Evolutionary conservation across 2,797 vertebrate genomes (phyloP).

Genomic region (Tapirus indicus): DNA sequence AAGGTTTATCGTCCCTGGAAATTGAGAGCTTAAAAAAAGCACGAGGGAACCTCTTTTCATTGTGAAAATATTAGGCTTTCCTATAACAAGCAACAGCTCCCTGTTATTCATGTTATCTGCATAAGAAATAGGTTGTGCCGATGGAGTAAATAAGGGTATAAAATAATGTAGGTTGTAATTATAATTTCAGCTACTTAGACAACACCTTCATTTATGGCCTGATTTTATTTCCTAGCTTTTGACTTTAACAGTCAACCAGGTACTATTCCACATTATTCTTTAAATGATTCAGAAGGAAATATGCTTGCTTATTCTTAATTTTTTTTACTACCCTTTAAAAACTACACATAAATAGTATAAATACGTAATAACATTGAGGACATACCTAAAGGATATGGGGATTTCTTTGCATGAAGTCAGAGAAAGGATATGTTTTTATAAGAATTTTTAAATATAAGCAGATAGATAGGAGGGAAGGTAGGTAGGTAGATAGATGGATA

Average conservation of each 20-base stretch:
- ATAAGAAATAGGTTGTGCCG: constrained; percentile 32
- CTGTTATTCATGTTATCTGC: constrained; percentile 5
- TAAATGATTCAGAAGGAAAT: constrained; percentile 71
- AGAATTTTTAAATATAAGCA: background rate
- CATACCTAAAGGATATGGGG: background rate
- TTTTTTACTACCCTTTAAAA: constrained; percentile 67
- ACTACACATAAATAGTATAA: constrained; percentile 24
- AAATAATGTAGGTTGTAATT: constrained; percentile 63
- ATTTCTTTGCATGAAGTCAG: background rate
- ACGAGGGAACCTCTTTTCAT: background rate
- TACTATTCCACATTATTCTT: background rate
- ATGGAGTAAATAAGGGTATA: constrained; percentile 56
- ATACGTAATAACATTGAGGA: background rate
- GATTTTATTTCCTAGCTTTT: constrained; percentile 31
- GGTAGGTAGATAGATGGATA: background rate
- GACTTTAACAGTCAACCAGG: background rate
- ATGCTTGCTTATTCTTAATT: constrained; percentile 51
- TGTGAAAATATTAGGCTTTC: background rate
- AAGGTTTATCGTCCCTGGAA: background rate
- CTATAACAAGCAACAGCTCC: background rate
- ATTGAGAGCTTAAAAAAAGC: background rate
- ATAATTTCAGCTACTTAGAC: constrained; percentile 66
- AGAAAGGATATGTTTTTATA: constrained; percentile 7
- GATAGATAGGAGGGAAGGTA: background rate
- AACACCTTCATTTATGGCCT: constrained; percentile 62